Evolutionary conservation across 2,888 invertebrate species (phyloP).

Genomic region (Ichneumon xanthorius): DNA sequence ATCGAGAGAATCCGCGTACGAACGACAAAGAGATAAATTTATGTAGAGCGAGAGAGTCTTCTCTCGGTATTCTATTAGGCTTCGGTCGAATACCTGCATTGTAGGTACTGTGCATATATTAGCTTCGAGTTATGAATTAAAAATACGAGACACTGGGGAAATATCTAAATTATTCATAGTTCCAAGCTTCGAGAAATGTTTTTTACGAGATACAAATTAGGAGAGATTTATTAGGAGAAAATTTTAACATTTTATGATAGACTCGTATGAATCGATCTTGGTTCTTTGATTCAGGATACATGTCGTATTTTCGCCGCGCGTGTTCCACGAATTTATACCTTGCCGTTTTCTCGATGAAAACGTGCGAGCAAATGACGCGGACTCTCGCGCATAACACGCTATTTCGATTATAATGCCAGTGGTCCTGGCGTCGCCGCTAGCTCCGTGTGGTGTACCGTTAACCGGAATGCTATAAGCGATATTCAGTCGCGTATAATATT

Average conservation of each 20-base stretch:
- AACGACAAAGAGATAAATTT: constrained; percentile 23
- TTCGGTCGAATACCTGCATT: no score
- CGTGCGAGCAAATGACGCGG: constrained; percentile 26
- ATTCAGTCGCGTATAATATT: constrained; percentile 52
- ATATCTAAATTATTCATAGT: no score
- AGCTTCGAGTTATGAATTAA: no score
- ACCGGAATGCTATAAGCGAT: constrained; percentile 63
- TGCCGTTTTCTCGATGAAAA: constrained; percentile 37
- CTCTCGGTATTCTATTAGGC: no score
- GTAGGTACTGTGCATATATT: no score
- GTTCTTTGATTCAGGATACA: neutral
- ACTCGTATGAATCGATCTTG: no score
- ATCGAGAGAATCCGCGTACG: constrained; percentile 41
- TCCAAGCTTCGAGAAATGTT: no score
- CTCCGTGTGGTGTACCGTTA: constrained; percentile 58
- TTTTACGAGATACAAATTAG: no score
- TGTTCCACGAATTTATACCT: constrained; percentile 17
- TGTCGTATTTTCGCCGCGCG: constrained; percentile 11
- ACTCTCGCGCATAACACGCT: neutral
- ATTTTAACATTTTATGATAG: no score
- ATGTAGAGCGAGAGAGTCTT: constrained; percentile 4
- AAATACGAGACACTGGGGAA: no score
- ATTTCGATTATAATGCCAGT: constrained; percentile 53
- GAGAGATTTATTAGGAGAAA: no score
- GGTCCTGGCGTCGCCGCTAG: constrained; percentile 33